Base-by-base conservation (phyloP, 2,797 vertebrate species). In the Aulostomus chinensis region DNA sequence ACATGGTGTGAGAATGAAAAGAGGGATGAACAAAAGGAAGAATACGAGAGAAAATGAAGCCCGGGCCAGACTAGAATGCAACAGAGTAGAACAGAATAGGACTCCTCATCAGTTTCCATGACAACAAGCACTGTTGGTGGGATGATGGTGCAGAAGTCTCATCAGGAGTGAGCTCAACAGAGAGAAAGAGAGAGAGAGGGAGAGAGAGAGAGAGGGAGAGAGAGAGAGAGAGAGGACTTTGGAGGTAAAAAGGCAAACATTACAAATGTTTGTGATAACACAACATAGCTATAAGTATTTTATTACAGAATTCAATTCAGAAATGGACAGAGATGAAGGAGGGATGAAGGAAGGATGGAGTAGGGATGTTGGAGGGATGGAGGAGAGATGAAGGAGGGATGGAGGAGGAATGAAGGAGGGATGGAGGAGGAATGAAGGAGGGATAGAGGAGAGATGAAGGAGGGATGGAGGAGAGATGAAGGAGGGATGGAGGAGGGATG, bases 121-220 rank as follows among this genome's bases (percentile, higher is more conserved):
- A 81, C 45, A 85, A 86, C 85, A 73, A 65, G 68, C 75, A 69
- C 75, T 68, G 68, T 69, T 82, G 78, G 76, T 78, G 76, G 64
- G 77, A 68, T 66, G 59, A 69, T 38, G 73, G 65, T 57, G 74
- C 80, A 83, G 69, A 73, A 73, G 70, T 76, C 78, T 83, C 78
- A 79, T 76, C 76, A 66, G 76, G 82, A 73, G 71, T 47, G 67
- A 50, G 52, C 55, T 62, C 11, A n/a, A n/a, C n/a, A n/a, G n/a
- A n/a, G n/a, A n/a, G n/a, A n/a, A n/a, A n/a, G n/a, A n/a, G n/a
- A n/a, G n/a, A n/a, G n/a, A n/a, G n/a, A n/a, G n/a, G n/a, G n/a
- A n/a, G n/a, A n/a, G n/a, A n/a, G n/a, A n/a, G n/a, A n/a, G n/a
- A n/a, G n/a, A n/a, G n/a, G n/a, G n/a, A n/a, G n/a, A n/a, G n/a